Base-by-base conservation (phyloP, 2,797 vertebrate genomes). In the Melopsittacus undulatus region DNA sequence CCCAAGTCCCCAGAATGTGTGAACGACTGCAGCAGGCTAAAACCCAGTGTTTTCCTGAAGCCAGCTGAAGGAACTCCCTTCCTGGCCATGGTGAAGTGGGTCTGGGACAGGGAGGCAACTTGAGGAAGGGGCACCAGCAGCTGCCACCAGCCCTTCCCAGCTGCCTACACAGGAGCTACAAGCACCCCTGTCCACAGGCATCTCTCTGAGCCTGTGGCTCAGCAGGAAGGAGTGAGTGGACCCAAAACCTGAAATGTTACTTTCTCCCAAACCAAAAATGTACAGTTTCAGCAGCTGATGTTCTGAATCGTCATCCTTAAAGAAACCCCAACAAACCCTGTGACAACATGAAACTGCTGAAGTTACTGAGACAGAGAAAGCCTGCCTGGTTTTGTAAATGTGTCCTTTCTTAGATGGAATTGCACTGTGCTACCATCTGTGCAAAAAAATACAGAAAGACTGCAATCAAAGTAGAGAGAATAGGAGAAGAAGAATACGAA, bases 381-480 rank as follows among this genome's bases (percentile, higher is more conserved):
- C 32, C 69, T 73, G n/a, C 19, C 74, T 89, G 45, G 7, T 70
- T 97, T 69, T 84, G 59, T 85, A 77, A 86, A 83, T 26, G 82
- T 63, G 81, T 52, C 34, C 64, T 95, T 81, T 91, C 57, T 84
- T 54, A 62, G 72, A 40, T 46, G 74, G 67, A 91, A 77, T 91
- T 83, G 36, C 52, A 32, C 57, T 68, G 36, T 63, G 49, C n/a
- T 73, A 27, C 68, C 0, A 0, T 45, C 77, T 75, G 74, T 78
- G 79, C 69, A 88, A 95, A 91, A 38, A 78, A 70, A 76, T 17
- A 36, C 1, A 3, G 51, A 88, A 89, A 90, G 43, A 26, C 82
- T 81, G 72, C 66, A 73, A 42, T 13, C 54, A 68, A 84, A 79
- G 46, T 2, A 42, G 46, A 3, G 6, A 77, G 66, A 73, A 51